A percentile compares a stretch with the other conserved stretches of the same genome.
Evolutionary conservation across 2,797 vertebrate genomes (phyloP).

Genomic region (Chelon auratus): DNA sequence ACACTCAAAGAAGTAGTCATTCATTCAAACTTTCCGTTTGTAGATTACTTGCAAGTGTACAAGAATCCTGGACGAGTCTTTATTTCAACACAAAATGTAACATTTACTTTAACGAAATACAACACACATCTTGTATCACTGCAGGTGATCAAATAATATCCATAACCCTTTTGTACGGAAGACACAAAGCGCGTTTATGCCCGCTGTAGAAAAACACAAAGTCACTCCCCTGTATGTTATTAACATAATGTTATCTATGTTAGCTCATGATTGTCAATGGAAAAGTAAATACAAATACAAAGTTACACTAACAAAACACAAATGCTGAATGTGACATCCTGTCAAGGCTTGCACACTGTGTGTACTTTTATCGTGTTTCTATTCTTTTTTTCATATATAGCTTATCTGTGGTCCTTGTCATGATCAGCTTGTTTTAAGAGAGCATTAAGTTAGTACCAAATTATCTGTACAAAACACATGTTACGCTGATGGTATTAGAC

Average conservation of each 20-base stretch:
- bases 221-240: constrained; percentile 44
- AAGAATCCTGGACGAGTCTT: constrained; percentile 59
- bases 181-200: constrained; percentile 31
- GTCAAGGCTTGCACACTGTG: constrained; percentile 43
- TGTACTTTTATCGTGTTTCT: constrained; percentile 19
- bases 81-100: constrained; percentile 73
- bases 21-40: neutral
- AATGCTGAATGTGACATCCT: constrained; percentile 55
- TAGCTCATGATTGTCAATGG: constrained; percentile 79
- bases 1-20: too few relatives aligned
- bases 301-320: constrained; percentile 52
- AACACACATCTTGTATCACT: constrained; percentile 54
- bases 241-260: constrained; percentile 59
- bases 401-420: constrained; percentile 20
- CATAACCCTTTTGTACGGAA: constrained; percentile 57
- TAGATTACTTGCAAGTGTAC: neutral
- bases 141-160: constrained; percentile 39
- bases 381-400: neutral
- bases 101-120: constrained; percentile 68
- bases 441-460: constrained; percentile 11
- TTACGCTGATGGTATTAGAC: neutral
- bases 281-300: constrained; percentile 65
- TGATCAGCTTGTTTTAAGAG: constrained; percentile 14
- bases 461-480: constrained; percentile 17
- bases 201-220: constrained; percentile 40